phyloP scores from a whole-genome alignment of 1,140 invertebrate species.

The Gonatopus flavifemur region DNA sequence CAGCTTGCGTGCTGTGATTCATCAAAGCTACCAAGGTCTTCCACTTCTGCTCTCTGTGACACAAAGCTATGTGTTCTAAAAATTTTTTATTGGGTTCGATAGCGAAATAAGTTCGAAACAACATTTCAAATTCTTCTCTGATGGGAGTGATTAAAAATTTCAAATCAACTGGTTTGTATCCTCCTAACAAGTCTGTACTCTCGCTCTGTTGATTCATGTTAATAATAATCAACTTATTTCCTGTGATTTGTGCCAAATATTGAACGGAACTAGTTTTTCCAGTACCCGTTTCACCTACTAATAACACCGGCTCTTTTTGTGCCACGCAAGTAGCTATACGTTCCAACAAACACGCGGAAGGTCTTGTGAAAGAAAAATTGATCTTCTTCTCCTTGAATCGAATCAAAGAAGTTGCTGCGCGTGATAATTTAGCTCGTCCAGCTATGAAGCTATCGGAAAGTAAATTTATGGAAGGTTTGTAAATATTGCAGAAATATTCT shows the following conservation, averaged over 20 bases:
- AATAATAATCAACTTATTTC: conserved; percentile 88
- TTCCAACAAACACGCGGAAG: conserved; percentile 82
- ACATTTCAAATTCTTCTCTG: conserved; percentile 79
- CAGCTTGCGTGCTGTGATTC: conserved; percentile 71
- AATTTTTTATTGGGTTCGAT: conserved; percentile 83
- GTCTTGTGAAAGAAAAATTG: conserved; percentile 80
- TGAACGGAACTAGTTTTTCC: conserved; percentile 98
- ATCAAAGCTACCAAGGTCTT: conserved; percentile 74
- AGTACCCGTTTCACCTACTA: conserved; percentile 98
- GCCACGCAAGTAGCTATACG: conserved; percentile 79
- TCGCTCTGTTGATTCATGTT: conserved; percentile 99
- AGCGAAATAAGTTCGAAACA: conserved; percentile 82
- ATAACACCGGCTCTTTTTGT: conserved; percentile 85
- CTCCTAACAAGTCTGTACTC: conserved; percentile 92
- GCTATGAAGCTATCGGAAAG: conserved; percentile 55
- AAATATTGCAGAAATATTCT: conserved; percentile 75
- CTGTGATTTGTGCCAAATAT: conserved; percentile 82
- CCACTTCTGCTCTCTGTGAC: conserved; percentile 75
- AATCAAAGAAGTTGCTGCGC: conserved; percentile 26
- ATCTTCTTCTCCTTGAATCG: conserved; percentile 43
- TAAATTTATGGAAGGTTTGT: conserved; percentile 76
- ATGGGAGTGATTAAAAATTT: conserved; percentile 82
- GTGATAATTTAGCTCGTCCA: conserved; percentile 61
- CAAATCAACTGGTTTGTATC: conserved; percentile 94
- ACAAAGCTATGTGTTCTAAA: conserved; percentile 75